Evolutionary conservation across 2,113 vertebrate species (phyloP).

Genomic region (Erythrolamprus reginae): DNA sequence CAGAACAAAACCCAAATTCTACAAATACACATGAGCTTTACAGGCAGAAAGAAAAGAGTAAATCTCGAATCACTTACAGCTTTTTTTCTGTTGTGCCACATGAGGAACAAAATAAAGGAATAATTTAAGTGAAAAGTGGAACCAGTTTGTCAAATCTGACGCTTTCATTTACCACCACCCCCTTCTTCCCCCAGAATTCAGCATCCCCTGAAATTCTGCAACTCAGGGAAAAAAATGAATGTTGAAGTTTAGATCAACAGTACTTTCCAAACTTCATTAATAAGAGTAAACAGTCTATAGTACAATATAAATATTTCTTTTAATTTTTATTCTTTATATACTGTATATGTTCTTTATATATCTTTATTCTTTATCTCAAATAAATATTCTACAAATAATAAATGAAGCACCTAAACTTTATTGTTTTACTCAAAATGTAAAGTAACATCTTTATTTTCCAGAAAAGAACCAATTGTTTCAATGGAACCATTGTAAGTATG

Average conservation of each 20-base stretch:
- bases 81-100: conserved; percentile 65
- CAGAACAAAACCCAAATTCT: conserved; percentile 28
- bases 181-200: neutral
- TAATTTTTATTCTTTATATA: too few relatives aligned
- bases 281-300: neutral
- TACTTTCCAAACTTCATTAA: neutral
- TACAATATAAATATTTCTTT: neutral
- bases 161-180: conserved; percentile 16
- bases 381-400: neutral
- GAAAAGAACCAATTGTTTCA: neutral
- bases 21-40: conserved; percentile 38
- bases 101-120: conserved; percentile 64
- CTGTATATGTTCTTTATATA: too few relatives aligned
- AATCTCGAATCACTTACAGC: conserved; percentile 70
- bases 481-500: neutral
- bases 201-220: neutral
- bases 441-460: neutral
- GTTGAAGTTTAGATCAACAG: neutral
- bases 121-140: conserved; percentile 58
- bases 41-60: conserved; percentile 36
- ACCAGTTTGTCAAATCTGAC: conserved; percentile 31
- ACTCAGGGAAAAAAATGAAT: neutral
- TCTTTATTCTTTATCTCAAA: neutral
- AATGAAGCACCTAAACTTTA: neutral
- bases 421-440: neutral